These are phyloP conservation scores for Brachyrhaphis roseni DNA, from an alignment of 2,797 vertebrate genomes.

Conservation along the genomic window DNA sequence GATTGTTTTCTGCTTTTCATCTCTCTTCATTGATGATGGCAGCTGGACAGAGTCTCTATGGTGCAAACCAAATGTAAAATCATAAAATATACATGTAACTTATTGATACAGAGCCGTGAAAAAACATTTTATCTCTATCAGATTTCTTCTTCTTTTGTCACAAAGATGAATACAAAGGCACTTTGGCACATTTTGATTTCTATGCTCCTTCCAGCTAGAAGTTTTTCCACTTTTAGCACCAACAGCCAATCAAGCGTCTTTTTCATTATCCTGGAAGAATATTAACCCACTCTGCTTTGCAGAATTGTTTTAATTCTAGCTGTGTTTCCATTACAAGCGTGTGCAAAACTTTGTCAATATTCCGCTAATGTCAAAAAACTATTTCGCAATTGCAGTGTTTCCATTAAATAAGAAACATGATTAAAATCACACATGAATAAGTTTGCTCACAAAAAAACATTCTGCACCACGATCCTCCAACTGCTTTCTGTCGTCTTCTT, in stretches of 20 bases:
- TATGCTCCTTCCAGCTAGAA: background rate
- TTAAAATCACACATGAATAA: too few relatives aligned
- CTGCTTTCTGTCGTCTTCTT: too few relatives aligned
- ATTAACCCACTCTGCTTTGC: background rate
- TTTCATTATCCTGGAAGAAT: background rate
- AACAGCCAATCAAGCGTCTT: background rate
- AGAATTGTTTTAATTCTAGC: background rate
- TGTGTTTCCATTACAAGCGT: too few relatives aligned
- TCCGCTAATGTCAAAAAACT: too few relatives aligned
- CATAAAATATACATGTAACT: background rate
- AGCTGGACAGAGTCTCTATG: background rate
- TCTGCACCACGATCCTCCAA: too few relatives aligned
- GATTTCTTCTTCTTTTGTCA: background rate
- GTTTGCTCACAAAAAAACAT: too few relatives aligned
- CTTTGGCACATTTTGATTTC: background rate
- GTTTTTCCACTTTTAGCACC: background rate
- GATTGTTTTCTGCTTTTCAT: constrained; percentile 37
- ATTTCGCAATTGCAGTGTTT: too few relatives aligned
- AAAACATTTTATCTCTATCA: background rate
- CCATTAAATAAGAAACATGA: too few relatives aligned
- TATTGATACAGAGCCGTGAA: background rate
- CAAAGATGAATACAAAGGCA: background rate
- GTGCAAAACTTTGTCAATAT: too few relatives aligned
- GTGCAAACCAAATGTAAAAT: background rate
- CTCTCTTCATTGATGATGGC: constrained; percentile 7